Base-by-base conservation (phyloP, 2,113 vertebrate species). In the Limnothrissa miodon region DNA sequence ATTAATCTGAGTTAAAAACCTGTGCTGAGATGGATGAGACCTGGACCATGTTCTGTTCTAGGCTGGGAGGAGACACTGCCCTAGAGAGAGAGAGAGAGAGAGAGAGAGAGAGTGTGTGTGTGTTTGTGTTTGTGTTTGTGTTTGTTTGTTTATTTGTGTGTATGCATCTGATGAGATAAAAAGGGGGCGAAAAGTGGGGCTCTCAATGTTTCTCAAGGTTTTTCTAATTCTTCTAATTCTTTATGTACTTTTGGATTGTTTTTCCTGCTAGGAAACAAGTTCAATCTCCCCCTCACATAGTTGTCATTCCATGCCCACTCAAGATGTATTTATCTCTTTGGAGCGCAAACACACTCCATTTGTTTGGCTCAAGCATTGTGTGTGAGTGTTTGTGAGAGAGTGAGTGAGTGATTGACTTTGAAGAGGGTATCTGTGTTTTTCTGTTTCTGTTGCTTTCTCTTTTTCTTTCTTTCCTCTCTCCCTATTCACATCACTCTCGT, bases 1-100 rank as follows among this genome's bases (percentile, higher is more conserved):
- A 91, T 91, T 91, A 86, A 89, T 87, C 81, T 23, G 1, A 82
- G 45, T 13, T 83, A n/a, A 45, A 51, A 51, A 44, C 3, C 39
- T 4, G 39, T 19, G 51, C 39, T 8, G 66, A 19, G 21, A 11
- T 29, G 0, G 59, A 13, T 48, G 78, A 79, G 44, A 13, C 66
- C 11, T 74, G 33, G 17, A 33, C 29, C 1, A 74, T 74, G 15
- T 33, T 74, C 4, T 13, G 25, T 33, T 74, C 4, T 13, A 10
- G 66, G 66, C 25, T 17, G 13, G 8, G 66, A 39, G 29, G 33
- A 36, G 66, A 74, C 11, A 29, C 1, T 80, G 45, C 15, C 53
- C 10, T 45, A 25, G 21, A 39, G 78, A 45, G n/a, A n/a, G n/a
- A n/a, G n/a, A n/a, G n/a, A n/a, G n/a, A n/a, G n/a, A n/a, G n/a